Percentiles rank a stretch among this genome's conserved stretches.
Evolutionary conservation across 2,797 vertebrate species (phyloP).

Genomic region (Percopsis omiscomaycus): DNA sequence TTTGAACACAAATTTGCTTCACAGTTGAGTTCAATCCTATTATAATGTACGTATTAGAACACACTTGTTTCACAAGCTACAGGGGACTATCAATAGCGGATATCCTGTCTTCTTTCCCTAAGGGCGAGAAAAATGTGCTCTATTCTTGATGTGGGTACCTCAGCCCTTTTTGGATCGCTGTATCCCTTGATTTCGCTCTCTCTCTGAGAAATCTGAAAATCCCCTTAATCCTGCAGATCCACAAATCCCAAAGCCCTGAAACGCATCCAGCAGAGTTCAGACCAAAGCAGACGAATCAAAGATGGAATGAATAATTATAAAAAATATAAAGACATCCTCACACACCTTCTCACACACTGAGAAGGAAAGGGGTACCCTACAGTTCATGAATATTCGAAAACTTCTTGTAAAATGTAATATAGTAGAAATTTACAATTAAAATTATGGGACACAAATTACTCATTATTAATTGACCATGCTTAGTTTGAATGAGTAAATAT

Average conservation of each 20-base stretch:
- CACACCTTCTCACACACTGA: neutral
- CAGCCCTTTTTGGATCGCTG: conserved; percentile 68
- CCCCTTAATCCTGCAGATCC: conserved; percentile 73
- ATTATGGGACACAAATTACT: neutral
- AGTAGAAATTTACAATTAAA: conserved; percentile 1
- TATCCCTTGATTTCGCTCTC: conserved; percentile 60
- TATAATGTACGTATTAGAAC: conserved; percentile 33
- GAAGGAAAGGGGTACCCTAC: conserved; percentile 2
- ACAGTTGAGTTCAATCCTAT: conserved; percentile 18
- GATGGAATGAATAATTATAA: conserved; percentile 43
- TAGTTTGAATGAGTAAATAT: conserved; percentile 3
- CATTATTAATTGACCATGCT: conserved; percentile 15
- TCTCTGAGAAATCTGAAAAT: conserved; percentile 69
- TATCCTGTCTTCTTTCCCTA: conserved; percentile 34
- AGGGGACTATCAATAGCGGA: conserved; percentile 21
- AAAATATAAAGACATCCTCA: conserved; percentile 19
- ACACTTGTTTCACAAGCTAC: conserved; percentile 26
- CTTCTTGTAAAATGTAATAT: no score
- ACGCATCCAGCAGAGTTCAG: conserved; percentile 53
- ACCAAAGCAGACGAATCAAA: conserved; percentile 41
- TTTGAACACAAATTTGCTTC: conserved; percentile 11
- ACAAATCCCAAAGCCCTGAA: conserved; percentile 60
- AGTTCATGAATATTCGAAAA: neutral
- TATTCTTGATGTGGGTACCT: conserved; percentile 72
- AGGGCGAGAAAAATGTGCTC: conserved; percentile 52